A percentile compares a stretch with the other conserved stretches of the same genome.
Evolutionary conservation across 2,888 invertebrate species (phyloP).

Genomic region (Pecten maximus): DNA sequence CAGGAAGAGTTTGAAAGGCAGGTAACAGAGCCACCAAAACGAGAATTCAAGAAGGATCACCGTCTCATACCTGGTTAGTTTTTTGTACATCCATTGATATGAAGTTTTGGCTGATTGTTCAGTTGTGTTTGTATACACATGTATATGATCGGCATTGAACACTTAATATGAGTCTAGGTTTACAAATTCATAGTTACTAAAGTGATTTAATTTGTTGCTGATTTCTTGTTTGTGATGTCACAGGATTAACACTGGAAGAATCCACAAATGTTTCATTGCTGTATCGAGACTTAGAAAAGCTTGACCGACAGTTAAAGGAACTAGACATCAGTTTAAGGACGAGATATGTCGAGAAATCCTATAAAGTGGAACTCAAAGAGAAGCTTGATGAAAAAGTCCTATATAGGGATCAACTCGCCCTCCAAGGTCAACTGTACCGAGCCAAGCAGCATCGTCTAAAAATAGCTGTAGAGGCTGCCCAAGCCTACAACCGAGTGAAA

Average conservation of each 20-base stretch:
- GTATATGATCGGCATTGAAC: neutral
- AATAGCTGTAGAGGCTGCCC: slow-evolving; percentile 79
- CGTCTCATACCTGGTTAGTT: slow-evolving; percentile 77
- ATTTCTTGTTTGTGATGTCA: neutral
- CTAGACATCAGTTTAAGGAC: slow-evolving; percentile 77
- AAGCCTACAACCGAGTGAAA: slow-evolving; percentile 79
- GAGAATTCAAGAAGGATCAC: slow-evolving; percentile 75
- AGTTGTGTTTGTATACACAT: too few species aligned
- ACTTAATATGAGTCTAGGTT: too few species aligned
- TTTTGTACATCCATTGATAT: neutral
- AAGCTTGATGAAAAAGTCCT: slow-evolving; percentile 74
- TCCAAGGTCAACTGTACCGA: slow-evolving; percentile 75
- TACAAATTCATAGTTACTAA: too few species aligned
- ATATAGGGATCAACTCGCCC: slow-evolving; percentile 74
- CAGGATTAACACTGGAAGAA: slow-evolving; percentile 80
- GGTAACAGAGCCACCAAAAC: slow-evolving; percentile 70
- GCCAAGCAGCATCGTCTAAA: slow-evolving; percentile 77
- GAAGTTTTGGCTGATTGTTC: too few species aligned
- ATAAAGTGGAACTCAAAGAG: slow-evolving; percentile 75
- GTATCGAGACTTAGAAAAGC: slow-evolving; percentile 72
- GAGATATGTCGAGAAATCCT: slow-evolving; percentile 73
- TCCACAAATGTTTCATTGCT: slow-evolving; percentile 77
- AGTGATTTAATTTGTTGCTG: neutral
- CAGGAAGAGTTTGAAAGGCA: slow-evolving; percentile 71
- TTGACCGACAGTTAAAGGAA: slow-evolving; percentile 79